Evolutionary conservation across 2,888 invertebrate species (phyloP).

Genomic region (Lysandra bellargus): DNA sequence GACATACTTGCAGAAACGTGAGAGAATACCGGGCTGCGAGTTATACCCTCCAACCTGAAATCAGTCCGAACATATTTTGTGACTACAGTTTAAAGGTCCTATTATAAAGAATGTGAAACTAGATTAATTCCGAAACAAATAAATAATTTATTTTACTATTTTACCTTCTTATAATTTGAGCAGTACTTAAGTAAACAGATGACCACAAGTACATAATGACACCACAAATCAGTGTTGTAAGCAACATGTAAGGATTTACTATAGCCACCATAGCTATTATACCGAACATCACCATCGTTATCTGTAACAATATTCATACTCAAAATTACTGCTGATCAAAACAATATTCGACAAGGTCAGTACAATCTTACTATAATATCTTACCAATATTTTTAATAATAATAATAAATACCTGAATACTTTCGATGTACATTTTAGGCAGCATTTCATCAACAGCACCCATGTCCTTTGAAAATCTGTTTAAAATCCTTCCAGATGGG

Average conservation of each 20-base stretch:
- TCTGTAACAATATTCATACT: slow-evolving; percentile 49
- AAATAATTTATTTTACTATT: background rate
- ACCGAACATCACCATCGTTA: slow-evolving; percentile 85
- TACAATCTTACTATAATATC: background rate
- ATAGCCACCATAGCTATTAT: slow-evolving; percentile 86
- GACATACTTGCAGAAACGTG: slow-evolving; percentile 88
- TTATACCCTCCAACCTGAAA: slow-evolving; percentile 71
- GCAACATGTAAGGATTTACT: slow-evolving; percentile 84
- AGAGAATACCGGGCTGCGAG: slow-evolving; percentile 90
- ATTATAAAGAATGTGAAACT: background rate
- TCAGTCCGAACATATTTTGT: background rate
- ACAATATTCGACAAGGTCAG: background rate
- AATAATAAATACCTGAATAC: slow-evolving; percentile 72
- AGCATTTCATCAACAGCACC: slow-evolving; percentile 87
- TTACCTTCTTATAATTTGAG: slow-evolving; percentile 85
- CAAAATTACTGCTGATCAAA: background rate
- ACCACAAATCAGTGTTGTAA: slow-evolving; percentile 82
- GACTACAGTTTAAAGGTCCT: background rate
- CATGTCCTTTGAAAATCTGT: slow-evolving; percentile 92
- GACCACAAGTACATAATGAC: slow-evolving; percentile 83
- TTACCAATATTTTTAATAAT: background rate
- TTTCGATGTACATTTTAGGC: slow-evolving; percentile 59
- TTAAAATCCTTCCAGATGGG: slow-evolving; percentile 89
- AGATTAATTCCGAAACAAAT: background rate
- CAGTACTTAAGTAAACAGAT: slow-evolving; percentile 84